A percentile compares a stretch with the other conserved stretches of the same genome.
These are phyloP conservation scores for Mylabris sibirica DNA, from an alignment of 2,888 invertebrate species.

Conservation along the genomic window DNA sequence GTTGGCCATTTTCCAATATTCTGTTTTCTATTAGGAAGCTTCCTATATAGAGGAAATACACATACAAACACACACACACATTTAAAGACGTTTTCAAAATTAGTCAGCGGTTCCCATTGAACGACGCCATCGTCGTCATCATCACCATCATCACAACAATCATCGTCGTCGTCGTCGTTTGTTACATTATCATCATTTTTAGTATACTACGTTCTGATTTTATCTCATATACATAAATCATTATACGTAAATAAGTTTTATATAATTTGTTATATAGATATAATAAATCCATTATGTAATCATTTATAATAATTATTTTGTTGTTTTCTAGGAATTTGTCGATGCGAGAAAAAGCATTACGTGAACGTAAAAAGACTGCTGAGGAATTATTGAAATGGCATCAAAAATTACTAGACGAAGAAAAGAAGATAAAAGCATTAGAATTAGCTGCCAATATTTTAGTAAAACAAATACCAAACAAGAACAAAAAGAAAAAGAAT, in stretches of 20 bases:
- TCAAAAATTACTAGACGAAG: constrained; percentile 64
- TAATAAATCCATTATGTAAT: constrained; percentile 7
- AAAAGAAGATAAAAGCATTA: constrained; percentile 62
- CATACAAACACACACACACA: no score
- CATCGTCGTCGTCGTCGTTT: no score
- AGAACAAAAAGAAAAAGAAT: constrained; percentile 26
- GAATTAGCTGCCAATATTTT: constrained; percentile 59
- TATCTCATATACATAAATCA: not conserved
- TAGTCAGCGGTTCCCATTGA: constrained; percentile 53
- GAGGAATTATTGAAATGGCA: constrained; percentile 66
- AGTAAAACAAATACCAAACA: constrained; percentile 48
- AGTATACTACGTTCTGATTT: constrained; percentile 11
- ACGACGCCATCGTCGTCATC: constrained; percentile 16
- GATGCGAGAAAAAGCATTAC: constrained; percentile 63
- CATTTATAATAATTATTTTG: constrained; percentile 22
- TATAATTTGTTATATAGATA: constrained; percentile 8
- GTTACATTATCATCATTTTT: constrained; percentile 8
- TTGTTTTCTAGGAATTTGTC: constrained; percentile 55
- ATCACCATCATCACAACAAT: not conserved
- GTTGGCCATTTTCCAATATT: constrained; percentile 56
- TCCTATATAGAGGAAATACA: constrained; percentile 55
- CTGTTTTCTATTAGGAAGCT: constrained; percentile 56
- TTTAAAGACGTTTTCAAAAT: constrained; percentile 51
- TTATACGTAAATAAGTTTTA: constrained; percentile 6
- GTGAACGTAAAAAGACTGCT: constrained; percentile 62